Evolutionary conservation across 2,888 invertebrate genomes (phyloP), one percentile per base, ranked within the genome.

Genomic region (Himalopsyche tibetana): DNA sequence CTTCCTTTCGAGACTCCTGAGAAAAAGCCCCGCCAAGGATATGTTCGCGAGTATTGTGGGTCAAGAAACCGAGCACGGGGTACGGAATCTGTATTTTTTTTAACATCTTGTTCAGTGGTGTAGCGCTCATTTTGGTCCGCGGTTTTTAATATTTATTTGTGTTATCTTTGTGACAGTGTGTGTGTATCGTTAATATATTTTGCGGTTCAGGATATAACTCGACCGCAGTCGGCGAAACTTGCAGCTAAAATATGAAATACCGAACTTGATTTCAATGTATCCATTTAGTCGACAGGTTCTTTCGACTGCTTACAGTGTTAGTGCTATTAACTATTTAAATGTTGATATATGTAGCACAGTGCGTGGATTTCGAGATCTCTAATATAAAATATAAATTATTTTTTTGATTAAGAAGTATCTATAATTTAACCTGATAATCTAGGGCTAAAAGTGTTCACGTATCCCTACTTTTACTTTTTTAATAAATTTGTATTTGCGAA

Each of bases 11-110:
- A 82, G 87, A 74, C 82, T 88, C 38, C 84, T 88, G 84, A 86
- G 88, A 79, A 88, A 88, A 82, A 88, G 88, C 81, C 88, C 88
- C 38, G 87, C 87, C n/a, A 88, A 74, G 80, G 88, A 88, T 9
- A 87, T 88, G 88, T 84, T 88, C 42, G 63, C 85, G 42, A 87
- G 87, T 84, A 45, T 79, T 82, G 74, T 40, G 82, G 86, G 82
- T 28, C 82, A 56, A 40, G 86, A 86, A 74, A 36, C 63, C 36
- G 74, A 74, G 38, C 74, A 74, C 28, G 74, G 74, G 74, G 74
- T 74, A 74, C 74, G 74, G 74, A 74, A 36, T 74, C 11, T 12
- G 74, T 38, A 36, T 74, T 74, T 36, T 74, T 11, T 5, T 3
- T 6, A 12, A 36, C 38, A 5, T 74, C 36, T 74, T 74, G 36